Base-by-base conservation (phyloP, 2,888 invertebrate species). In the Chloroclysta siterata region DNA sequence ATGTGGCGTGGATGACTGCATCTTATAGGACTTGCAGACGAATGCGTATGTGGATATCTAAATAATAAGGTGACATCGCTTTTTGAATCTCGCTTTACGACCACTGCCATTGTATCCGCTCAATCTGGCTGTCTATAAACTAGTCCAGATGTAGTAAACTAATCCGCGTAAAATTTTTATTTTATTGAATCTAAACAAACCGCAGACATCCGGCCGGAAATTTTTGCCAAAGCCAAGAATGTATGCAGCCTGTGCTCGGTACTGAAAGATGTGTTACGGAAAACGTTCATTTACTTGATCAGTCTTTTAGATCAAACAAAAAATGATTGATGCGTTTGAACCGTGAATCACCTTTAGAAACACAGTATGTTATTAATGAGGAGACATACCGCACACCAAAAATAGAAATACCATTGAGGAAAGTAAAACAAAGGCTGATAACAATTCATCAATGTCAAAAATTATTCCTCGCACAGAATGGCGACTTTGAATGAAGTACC, bases 181-280 rank as follows among this genome's bases (percentile, higher is more conserved):
- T 62, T 60, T 53, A 70, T 69, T 60, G 63, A 65, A 60, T 67
- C 39, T 67, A 65, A 66, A 68, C 65, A 69, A 68, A 68, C 66
- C 62, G 66, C 69, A 72, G 70, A 68, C 65, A 69, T 72, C 70
- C 70, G 72, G 65, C 62, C 60, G 69, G 68, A 70, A 68, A 66
- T 68, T 70, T 72, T 72, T 62, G 68, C 63, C 54, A 63, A 67
- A 64, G 60, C 46, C 22, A 48, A 59, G 22, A n/a, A 33, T 22
- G 22, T 61, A 48, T 14, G 53, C 63, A 39, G 36, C 36, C 36
- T 50, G 57, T 60, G 60, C 60, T 57, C 46, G 52, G 41, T 65
- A 53, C 51, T 58, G 65, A 61, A 53, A 60, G 66, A 65, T 63
- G 58, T 61, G 62, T 70, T 51, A 50, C 56, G 46, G 2, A 39